Conservation (phyloP, 2,888 invertebrate genomes). For the Epirrhoe alternata region DNA sequence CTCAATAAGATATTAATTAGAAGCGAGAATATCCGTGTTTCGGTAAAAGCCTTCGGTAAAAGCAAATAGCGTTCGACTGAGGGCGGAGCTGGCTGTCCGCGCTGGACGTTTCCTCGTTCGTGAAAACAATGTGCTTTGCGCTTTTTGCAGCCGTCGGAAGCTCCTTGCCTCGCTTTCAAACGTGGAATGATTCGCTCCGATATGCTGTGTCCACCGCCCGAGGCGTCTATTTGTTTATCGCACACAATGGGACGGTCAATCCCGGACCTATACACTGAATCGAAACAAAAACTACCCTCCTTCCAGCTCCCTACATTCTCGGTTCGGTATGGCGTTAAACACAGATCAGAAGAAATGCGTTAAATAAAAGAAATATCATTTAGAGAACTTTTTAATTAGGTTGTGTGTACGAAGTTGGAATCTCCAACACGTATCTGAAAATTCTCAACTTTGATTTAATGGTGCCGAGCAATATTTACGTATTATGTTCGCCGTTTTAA, state of each 20-base stretch:
- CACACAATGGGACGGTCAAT: conserved; percentile 57
- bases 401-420: conserved; percentile 46
- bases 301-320: conserved; percentile 26
- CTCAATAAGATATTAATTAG: conserved; percentile 44
- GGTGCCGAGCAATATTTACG: conserved; percentile 34
- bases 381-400: conserved; percentile 56
- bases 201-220: conserved; percentile 58
- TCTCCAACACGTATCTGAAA: conserved; percentile 56
- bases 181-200: conserved; percentile 66
- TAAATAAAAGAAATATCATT: conserved; percentile 47
- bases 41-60: conserved; percentile 62
- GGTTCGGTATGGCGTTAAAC: conserved; percentile 9
- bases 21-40: conserved; percentile 51
- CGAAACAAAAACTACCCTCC: conserved; percentile 43
- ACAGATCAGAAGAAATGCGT: no score
- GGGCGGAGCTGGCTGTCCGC: conserved; percentile 61
- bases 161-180: conserved; percentile 68
- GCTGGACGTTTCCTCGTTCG: conserved; percentile 66
- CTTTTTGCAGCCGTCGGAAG: conserved; percentile 71
- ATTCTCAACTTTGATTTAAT: conserved; percentile 51
- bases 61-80: conserved; percentile 75
- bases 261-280: conserved; percentile 40
- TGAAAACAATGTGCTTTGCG: conserved; percentile 76
- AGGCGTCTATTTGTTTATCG: conserved; percentile 51
- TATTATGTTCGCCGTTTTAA: conserved; percentile 4